These are phyloP conservation scores for Pristionchus entomophagus DNA, from an alignment of 2,888 invertebrate genomes.

Conservation along the genomic window DNA sequence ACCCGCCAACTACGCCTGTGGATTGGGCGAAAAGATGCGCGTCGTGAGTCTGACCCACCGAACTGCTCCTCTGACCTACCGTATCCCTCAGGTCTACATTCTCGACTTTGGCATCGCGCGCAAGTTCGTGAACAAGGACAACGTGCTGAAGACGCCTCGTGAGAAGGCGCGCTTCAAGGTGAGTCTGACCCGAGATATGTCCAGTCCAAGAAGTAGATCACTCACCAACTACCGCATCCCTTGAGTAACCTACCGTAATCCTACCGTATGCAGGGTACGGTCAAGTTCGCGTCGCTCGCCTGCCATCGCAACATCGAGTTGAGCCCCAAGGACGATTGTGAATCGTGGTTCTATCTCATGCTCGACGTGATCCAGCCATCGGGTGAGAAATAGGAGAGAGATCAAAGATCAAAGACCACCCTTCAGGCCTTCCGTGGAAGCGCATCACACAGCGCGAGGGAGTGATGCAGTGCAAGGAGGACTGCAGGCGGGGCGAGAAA, in stretches of 20 bases:
- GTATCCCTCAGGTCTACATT: conserved; percentile 59
- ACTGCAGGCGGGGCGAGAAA: conserved; percentile 21
- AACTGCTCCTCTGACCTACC: no score
- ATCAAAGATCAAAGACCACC: background rate
- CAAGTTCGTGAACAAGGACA: conserved; percentile 59
- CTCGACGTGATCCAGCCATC: conserved; percentile 61
- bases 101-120: conserved; percentile 72
- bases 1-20: conserved; percentile 68
- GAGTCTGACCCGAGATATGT: no score
- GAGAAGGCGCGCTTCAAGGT: conserved; percentile 62
- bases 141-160: conserved; percentile 64
- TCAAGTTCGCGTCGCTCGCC: conserved; percentile 69
- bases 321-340: conserved; percentile 69
- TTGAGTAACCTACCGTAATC: conserved; percentile 30
- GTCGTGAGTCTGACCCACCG: background rate
- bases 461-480: conserved; percentile 60
- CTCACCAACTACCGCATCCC: no score
- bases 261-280: conserved; percentile 61
- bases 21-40: conserved; percentile 51
- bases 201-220: no score
- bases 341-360: conserved; percentile 71
- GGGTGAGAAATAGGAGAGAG: background rate
- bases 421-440: conserved; percentile 67
- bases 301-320: conserved; percentile 65
- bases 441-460: conserved; percentile 58